These are phyloP conservation scores for Apodemia hepburni DNA, from an alignment of 2,888 invertebrate genomes.

Conservation along the genomic window DNA sequence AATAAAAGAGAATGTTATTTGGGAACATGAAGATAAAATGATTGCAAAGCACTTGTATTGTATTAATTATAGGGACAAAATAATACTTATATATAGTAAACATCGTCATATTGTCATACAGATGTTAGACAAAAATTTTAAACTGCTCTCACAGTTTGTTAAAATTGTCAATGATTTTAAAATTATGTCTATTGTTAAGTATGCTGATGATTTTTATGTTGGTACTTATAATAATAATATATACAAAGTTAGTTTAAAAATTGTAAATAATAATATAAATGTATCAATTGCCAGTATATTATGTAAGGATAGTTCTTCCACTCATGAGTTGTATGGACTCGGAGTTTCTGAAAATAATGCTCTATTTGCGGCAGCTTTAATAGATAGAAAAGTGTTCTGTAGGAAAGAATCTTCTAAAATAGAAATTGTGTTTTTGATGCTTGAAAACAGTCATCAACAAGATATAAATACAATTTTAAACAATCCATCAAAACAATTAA, in stretches of 20 bases:
- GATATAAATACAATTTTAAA: conserved; percentile 41
- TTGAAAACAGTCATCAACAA: conserved; percentile 32
- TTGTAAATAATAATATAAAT: conserved; percentile 34
- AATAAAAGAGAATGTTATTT: conserved; percentile 38
- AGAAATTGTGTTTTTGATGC: conserved; percentile 45
- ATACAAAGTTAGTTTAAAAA: conserved; percentile 42
- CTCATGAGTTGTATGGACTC: conserved; percentile 46
- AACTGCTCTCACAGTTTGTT: conserved; percentile 43
- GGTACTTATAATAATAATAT: conserved; percentile 50
- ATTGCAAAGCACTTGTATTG: conserved; percentile 41
- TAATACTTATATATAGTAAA: conserved; percentile 53
- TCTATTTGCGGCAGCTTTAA: conserved; percentile 42
- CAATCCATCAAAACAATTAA: conserved; percentile 49
- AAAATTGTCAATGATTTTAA: conserved; percentile 57
- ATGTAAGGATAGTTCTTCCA: conserved; percentile 44
- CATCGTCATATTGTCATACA: conserved; percentile 56
- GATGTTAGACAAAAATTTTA: conserved; percentile 43
- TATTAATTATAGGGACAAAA: conserved; percentile 37
- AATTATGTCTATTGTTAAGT: conserved; percentile 46
- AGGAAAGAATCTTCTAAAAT: conserved; percentile 48
- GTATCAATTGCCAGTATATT: conserved; percentile 37
- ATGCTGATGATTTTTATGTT: conserved; percentile 39
- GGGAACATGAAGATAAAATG: conserved; percentile 61
- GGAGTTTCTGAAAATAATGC: conserved; percentile 46
- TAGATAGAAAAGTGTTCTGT: conserved; percentile 45